A percentile compares a stretch with the other conserved stretches of the same genome.
Evolutionary conservation across 1,140 invertebrate genomes (phyloP).

Genomic region (Cyphomyrmex costatus): DNA sequence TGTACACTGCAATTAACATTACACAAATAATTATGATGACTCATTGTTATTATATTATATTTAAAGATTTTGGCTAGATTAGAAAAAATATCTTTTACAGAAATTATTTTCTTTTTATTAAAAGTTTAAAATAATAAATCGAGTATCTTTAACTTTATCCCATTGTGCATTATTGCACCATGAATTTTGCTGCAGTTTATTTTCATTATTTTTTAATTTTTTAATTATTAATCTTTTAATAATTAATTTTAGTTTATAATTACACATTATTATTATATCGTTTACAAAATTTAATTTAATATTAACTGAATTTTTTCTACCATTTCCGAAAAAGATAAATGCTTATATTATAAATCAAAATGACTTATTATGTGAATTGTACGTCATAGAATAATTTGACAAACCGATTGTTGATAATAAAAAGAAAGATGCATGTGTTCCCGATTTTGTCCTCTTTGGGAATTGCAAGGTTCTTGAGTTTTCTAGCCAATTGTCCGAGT

Average conservation of each 20-base stretch:
- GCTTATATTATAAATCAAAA: neutral
- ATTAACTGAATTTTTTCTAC: neutral
- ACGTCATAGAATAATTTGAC: conserved; percentile 9
- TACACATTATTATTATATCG: neutral
- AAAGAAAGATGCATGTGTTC: neutral
- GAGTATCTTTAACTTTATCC: neutral
- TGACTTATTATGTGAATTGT: neutral
- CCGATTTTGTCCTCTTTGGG: conserved; percentile 1
- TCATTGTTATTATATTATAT: neutral
- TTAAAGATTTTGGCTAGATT: no score
- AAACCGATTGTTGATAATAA: neutral
- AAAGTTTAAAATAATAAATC: neutral
- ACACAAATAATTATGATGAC: neutral
- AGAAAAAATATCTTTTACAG: neutral
- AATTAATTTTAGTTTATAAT: neutral
- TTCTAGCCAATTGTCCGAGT: conserved; percentile 17
- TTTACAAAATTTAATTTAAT: neutral
- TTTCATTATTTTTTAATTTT: neutral
- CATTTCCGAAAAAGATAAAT: neutral
- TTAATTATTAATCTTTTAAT: neutral
- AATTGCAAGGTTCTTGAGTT: conserved; percentile 10
- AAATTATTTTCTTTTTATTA: neutral
- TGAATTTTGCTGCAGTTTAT: neutral
- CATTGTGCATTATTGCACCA: neutral
- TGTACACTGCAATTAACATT: neutral